A percentile compares a stretch with the other conserved stretches of the same genome.
Conservation (phyloP, 1,140 invertebrate species). For the Palaemon carinicauda region DNA sequence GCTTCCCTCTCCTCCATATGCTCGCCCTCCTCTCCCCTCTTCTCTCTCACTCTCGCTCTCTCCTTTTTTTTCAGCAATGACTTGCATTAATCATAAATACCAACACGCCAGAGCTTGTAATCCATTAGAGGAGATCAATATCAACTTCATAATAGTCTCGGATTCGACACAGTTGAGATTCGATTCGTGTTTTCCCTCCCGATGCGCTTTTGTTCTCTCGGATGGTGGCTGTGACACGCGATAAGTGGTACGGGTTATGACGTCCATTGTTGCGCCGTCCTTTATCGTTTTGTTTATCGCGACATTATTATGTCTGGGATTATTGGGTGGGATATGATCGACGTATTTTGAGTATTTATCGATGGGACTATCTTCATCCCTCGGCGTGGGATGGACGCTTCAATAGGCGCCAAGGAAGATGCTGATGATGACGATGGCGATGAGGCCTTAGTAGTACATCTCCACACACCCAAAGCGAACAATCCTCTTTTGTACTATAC, state of each 20-base stretch:
- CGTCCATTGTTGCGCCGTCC: constrained; percentile 21
- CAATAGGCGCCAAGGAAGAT: neutral
- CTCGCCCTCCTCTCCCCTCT: neutral
- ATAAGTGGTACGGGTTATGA: constrained; percentile 40
- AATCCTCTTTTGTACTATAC: too few relatives aligned
- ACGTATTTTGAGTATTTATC: neutral
- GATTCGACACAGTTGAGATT: constrained; percentile 40
- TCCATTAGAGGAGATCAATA: constrained; percentile 43
- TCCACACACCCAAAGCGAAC: too few relatives aligned
- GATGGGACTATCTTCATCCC: neutral
- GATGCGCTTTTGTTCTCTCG: constrained; percentile 35
- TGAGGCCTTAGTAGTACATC: too few relatives aligned
- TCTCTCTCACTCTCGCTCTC: neutral
- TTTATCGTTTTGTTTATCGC: constrained; percentile 47
- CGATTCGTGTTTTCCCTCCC: constrained; percentile 33
- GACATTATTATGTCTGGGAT: constrained; percentile 21
- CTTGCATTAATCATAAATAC: constrained; percentile 49
- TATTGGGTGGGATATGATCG: constrained; percentile 25
- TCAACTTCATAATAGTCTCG: constrained; percentile 44
- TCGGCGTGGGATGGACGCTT: neutral
- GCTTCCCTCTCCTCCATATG: neutral
- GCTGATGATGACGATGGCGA: too few relatives aligned
- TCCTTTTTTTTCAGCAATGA: constrained; percentile 1
- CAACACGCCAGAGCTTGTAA: constrained; percentile 33
- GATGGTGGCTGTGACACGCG: constrained; percentile 5